A percentile compares a stretch with the other conserved stretches of the same genome.
These are phyloP conservation scores for Diaphora mendica DNA, from an alignment of 2,888 invertebrate species.

Conservation along the genomic window DNA sequence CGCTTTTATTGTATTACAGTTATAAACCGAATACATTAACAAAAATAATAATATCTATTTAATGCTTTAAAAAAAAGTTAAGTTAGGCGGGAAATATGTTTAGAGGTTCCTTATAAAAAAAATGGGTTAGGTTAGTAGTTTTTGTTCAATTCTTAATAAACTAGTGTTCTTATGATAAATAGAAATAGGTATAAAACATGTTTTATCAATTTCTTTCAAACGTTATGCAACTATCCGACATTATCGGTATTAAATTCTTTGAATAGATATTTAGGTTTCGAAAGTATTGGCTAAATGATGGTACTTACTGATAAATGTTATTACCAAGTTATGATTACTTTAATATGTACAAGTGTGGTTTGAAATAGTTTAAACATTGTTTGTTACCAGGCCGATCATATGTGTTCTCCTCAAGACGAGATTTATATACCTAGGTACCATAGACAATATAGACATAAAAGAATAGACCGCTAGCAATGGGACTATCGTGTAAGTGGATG, in stretches of 20 bases:
- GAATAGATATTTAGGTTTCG: slow-evolving; percentile 16
- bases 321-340: slow-evolving; percentile 2
- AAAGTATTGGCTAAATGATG: slow-evolving; percentile 13
- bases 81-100: slow-evolving; percentile 45
- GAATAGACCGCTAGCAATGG: too few species aligned
- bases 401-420: not conserved
- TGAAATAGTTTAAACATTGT: not conserved
- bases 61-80: slow-evolving; percentile 25
- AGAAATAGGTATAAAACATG: slow-evolving; percentile 31
- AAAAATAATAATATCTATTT: slow-evolving; percentile 19
- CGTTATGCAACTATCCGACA: slow-evolving; percentile 20
- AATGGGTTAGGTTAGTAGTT: slow-evolving; percentile 28
- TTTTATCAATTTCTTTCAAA: slow-evolving; percentile 23
- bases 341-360: slow-evolving; percentile 13
- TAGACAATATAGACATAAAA: too few species aligned
- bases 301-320: slow-evolving; percentile 4
- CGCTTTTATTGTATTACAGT: not conserved
- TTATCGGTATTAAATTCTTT: slow-evolving; percentile 15
- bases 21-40: slow-evolving; percentile 19
- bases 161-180: slow-evolving; percentile 32
- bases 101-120: slow-evolving; percentile 29
- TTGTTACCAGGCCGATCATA: not conserved
- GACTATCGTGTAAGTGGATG: too few species aligned
- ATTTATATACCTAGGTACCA: too few species aligned
- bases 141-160: slow-evolving; percentile 24